phyloP scores from a whole-genome alignment of 37 sponge, comb jelly and placozoan species.

The Diacarnus erythraeanus region DNA sequence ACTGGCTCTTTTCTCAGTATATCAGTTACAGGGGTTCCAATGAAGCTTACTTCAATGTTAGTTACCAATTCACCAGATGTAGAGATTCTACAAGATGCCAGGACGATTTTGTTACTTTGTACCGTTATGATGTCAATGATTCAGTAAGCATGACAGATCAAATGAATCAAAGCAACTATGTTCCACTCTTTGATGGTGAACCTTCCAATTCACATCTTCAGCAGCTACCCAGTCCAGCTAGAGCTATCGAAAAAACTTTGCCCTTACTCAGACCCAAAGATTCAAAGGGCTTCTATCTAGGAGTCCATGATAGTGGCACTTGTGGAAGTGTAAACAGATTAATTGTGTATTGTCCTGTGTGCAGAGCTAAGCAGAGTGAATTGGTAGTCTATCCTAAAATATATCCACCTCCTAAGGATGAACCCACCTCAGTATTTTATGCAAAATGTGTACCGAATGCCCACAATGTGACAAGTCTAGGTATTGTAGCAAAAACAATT shows the following conservation, averaged over 20 bases:
- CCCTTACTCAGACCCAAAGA: not conserved
- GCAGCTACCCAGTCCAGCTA: not conserved
- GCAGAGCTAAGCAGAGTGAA: not conserved
- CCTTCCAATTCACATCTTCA: not conserved
- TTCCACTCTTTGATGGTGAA: slow-evolving; percentile 3
- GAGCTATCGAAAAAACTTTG: not conserved
- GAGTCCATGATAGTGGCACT: not conserved
- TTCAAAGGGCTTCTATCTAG: not conserved
- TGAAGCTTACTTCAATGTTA: not conserved
- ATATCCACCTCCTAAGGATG: not conserved
- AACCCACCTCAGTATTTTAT: not conserved
- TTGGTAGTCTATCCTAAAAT: slow-evolving; percentile 1
- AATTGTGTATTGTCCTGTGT: not conserved
- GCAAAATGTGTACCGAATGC: not conserved
- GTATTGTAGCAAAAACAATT: too few relatives aligned
- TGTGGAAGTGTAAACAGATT: not conserved
- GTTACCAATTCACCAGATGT: not conserved
- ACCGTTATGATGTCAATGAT: not conserved
- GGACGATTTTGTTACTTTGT: not conserved
- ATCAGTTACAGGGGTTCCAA: not conserved
- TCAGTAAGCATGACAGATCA: not conserved
- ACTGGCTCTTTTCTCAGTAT: slow-evolving; percentile 12
- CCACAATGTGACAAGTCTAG: not conserved
- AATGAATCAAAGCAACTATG: not conserved
- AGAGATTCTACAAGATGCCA: not conserved